Base-by-base conservation (phyloP, 1,140 invertebrate species). In the Heliconius hermathena region DNA sequence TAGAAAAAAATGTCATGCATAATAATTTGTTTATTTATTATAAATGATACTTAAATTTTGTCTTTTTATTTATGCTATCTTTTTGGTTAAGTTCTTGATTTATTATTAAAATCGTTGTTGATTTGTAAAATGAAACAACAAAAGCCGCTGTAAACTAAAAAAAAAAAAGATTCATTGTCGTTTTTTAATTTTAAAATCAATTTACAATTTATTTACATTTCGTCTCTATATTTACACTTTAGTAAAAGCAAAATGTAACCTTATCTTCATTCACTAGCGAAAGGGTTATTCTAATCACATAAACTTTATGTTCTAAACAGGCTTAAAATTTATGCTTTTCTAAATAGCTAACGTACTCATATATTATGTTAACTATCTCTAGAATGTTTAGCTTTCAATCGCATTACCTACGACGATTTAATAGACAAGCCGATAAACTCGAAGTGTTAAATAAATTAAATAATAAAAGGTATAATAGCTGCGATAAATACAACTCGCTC, bases 361-460 rank as follows among this genome's bases (percentile, higher is more conserved):
- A 81, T 78, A 78, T 79, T 70, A 79, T 52, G 9, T 87, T 88
- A 85, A 85, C 87, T 87, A 88, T 85, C 82, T 85, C 82, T 86
- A 86, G 87, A 93, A 91, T 91, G 89, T 91, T 91, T 88, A 88
- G 90, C 83, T 92, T 92, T 86, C 85, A 88, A 93, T 91, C 88
- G 87, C 86, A 89, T 90, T 93, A 90, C 89, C 85, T 78, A 91
- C 90, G 87, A 90, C 90, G 82, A 90, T 91, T 92, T 93, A 93
- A 94, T 93, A 93, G 92, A 92, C 92, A 91, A 91, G 88, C 88
- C 86, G 89, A 91, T 93, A 93, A 94, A 87, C 84, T 83, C 85
- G 83, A 87, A 88, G 91, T 88, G 91, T 93, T 93, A 93, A 93
- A 94, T 93, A 94, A 94, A 94, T 94, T 94, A 93, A 94, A 94